phyloP scores from a whole-genome alignment of 2,888 invertebrate genomes.

The Priocnemis perturbator region DNA sequence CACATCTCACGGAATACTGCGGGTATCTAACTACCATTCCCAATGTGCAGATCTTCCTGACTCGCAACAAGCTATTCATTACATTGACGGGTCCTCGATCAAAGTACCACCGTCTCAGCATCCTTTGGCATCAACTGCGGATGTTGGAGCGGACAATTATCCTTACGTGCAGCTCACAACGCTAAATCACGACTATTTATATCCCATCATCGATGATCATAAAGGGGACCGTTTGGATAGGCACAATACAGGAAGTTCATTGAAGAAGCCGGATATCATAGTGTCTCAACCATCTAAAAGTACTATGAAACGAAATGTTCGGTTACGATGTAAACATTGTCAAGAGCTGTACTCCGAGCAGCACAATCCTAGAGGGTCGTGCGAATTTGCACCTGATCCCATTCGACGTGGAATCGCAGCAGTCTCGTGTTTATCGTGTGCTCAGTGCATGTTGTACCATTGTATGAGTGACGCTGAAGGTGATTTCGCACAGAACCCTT shows the following conservation, averaged over 20 bases:
- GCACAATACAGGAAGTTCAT: conserved; percentile 71
- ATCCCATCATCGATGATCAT: conserved; percentile 83
- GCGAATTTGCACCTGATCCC: conserved; percentile 91
- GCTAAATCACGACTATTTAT: conserved; percentile 90
- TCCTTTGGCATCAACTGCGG: conserved; percentile 62
- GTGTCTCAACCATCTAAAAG: conserved; percentile 76
- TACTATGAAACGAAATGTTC: conserved; percentile 71
- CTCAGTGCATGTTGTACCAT: conserved; percentile 94
- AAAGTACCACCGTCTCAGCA: conserved; percentile 58
- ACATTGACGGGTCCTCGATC: conserved; percentile 60
- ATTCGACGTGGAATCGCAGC: conserved; percentile 87
- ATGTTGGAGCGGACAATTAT: conserved; percentile 80
- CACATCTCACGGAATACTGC: conserved; percentile 59
- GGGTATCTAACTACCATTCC: conserved; percentile 66
- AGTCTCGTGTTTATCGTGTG: conserved; percentile 90
- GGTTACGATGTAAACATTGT: conserved; percentile 82
- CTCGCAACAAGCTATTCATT: conserved; percentile 68
- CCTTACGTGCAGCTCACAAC: conserved; percentile 90
- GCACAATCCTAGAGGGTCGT: conserved; percentile 90
- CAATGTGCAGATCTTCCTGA: conserved; percentile 66
- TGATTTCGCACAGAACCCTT: conserved; percentile 90
- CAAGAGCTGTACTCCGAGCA: conserved; percentile 89
- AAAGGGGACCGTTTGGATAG: conserved; percentile 70
- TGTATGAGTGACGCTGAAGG: conserved; percentile 95
- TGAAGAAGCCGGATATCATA: conserved; percentile 82